These are phyloP conservation scores for Gorsachius goisagi DNA, from an alignment of 2,113 vertebrate genomes.

Conservation along the genomic window DNA sequence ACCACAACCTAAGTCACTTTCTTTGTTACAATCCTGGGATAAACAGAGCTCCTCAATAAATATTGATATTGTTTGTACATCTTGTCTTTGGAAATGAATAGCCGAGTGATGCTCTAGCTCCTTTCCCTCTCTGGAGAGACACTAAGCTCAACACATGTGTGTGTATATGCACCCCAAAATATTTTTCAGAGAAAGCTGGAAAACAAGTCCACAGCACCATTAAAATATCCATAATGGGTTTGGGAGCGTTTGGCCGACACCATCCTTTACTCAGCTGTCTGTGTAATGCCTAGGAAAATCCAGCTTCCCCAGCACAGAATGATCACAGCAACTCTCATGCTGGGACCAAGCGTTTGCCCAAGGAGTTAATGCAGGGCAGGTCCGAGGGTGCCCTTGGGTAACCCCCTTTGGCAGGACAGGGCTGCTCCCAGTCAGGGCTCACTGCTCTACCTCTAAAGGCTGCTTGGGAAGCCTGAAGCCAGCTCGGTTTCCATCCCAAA, in stretches of 20 bases:
- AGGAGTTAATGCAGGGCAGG: not conserved
- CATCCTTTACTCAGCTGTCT: not conserved
- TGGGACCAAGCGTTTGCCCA: not conserved
- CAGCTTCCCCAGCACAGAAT: not conserved
- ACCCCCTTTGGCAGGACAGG: not conserved
- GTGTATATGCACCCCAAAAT: not conserved
- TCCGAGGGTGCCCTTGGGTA: not conserved
- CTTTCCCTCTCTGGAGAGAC: not conserved
- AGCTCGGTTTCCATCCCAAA: not conserved
- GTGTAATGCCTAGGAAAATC: not conserved
- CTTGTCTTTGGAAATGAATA: slow-evolving; percentile 23
- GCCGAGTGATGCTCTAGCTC: not conserved
- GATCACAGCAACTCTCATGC: not conserved
- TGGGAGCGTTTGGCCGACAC: not conserved
- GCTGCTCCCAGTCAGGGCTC: not conserved
- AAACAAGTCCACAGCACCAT: not conserved
- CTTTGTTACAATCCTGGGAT: slow-evolving; percentile 50
- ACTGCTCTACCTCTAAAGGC: not conserved
- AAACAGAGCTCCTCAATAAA: slow-evolving; percentile 59
- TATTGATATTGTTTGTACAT: slow-evolving; percentile 62
- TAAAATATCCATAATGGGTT: not conserved
- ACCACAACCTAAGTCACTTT: slow-evolving; percentile 16
- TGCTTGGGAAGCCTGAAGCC: not conserved
- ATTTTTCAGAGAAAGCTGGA: not conserved
- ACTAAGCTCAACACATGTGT: not conserved